These are phyloP conservation scores for Symphodus melops DNA, from an alignment of 2,113 vertebrate genomes.

Conservation along the genomic window DNA sequence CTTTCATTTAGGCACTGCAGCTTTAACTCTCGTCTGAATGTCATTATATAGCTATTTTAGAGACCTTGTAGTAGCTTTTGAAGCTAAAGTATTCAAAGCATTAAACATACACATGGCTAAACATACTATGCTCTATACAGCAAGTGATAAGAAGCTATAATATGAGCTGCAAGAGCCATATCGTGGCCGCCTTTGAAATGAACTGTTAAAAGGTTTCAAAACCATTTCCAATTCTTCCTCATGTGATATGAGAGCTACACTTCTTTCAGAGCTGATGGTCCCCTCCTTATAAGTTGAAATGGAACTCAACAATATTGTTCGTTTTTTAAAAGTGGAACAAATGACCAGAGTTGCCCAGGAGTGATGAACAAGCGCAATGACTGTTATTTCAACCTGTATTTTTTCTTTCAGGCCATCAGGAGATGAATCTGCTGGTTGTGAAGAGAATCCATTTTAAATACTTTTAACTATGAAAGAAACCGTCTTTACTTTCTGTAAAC, in stretches of 20 bases:
- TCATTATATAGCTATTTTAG: conserved; percentile 17
- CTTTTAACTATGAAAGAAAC: too few species aligned
- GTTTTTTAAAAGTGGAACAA: background rate
- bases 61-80: conserved; percentile 1
- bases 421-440: too few species aligned
- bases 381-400: background rate
- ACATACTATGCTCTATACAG: background rate
- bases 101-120: conserved; percentile 4
- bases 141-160: background rate
- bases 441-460: too few species aligned
- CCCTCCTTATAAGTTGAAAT: background rate
- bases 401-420: background rate
- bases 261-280: background rate
- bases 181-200: background rate
- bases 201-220: conserved; percentile 10
- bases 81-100: conserved; percentile 5
- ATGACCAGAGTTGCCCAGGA: background rate
- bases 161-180: conserved; percentile 12
- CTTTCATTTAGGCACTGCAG: conserved; percentile 32
- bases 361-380: too few species aligned
- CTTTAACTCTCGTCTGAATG: conserved; percentile 27
- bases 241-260: background rate
- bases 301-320: background rate
- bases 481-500: too few species aligned
- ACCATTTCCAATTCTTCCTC: background rate